These are phyloP conservation scores for Pilophorus perplexus DNA, from an alignment of 2,888 invertebrate genomes.

Conservation along the genomic window DNA sequence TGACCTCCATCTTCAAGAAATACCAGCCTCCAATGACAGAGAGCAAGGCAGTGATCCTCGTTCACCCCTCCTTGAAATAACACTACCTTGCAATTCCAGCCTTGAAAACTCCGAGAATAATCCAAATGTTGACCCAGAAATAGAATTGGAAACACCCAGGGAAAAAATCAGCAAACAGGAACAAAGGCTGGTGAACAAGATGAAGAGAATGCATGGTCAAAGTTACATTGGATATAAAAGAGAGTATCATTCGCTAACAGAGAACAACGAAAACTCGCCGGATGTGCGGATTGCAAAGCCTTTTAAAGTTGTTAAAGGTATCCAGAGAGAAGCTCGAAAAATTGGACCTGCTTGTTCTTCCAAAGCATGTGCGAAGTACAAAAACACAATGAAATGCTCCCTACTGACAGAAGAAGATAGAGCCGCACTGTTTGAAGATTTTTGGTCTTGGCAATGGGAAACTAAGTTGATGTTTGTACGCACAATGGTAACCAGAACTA, in stretches of 20 bases:
- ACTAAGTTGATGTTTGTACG: conserved; percentile 19
- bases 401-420: conserved; percentile 17
- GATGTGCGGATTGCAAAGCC: conserved; percentile 2
- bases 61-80: neutral
- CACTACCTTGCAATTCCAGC: neutral
- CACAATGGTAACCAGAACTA: neutral
- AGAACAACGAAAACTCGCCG: neutral
- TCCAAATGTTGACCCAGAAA: neutral
- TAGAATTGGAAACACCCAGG: conserved; percentile 2
- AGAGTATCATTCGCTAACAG: neutral
- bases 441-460: conserved; percentile 16
- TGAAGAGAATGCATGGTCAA: conserved; percentile 14
- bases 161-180: neutral
- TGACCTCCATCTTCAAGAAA: conserved; percentile 9
- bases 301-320: conserved; percentile 1
- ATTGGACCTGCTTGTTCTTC: conserved; percentile 31
- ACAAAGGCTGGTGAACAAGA: conserved; percentile 8
- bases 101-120: neutral
- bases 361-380: conserved; percentile 19
- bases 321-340: conserved; percentile 24
- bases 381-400: conserved; percentile 30
- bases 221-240: conserved; percentile 7
- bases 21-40: neutral
- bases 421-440: conserved; percentile 4
- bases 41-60: neutral